phyloP scores from a whole-genome alignment of 2,888 invertebrate genomes.

The Isotomurus palustris region DNA sequence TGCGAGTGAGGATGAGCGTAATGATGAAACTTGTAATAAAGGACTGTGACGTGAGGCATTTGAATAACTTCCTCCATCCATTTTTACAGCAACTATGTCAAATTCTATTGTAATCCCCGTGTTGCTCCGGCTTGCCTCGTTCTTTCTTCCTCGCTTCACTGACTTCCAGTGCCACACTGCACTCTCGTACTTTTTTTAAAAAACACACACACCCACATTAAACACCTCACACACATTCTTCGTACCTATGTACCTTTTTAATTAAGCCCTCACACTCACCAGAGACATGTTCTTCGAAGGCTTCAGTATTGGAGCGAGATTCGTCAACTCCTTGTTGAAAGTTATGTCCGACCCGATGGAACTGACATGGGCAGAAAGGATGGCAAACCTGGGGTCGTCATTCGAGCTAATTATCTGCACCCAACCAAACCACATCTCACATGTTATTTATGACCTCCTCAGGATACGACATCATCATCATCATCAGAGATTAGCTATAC shows the following conservation, averaged over 20 bases:
- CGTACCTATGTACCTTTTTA: not conserved
- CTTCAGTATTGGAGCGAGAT: conserved; percentile 35
- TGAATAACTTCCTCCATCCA: conserved; percentile 21
- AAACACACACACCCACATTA: not conserved
- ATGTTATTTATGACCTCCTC: no score
- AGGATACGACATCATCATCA: no score
- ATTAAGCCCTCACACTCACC: conserved; percentile 13
- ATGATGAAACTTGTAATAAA: conserved; percentile 16
- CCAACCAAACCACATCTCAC: no score
- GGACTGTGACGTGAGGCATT: conserved; percentile 9
- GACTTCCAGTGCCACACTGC: conserved; percentile 35
- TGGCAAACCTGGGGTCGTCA: conserved; percentile 26
- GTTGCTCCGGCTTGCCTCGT: conserved; percentile 11
- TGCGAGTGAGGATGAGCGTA: conserved; percentile 3
- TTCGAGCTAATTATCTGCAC: conserved; percentile 13
- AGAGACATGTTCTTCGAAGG: conserved; percentile 30
- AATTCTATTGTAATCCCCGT: conserved; percentile 37
- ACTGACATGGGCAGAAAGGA: conserved; percentile 36
- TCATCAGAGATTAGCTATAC: no score
- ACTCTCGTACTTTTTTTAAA: conserved; percentile 26
- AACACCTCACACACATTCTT: not conserved
- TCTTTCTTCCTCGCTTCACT: conserved; percentile 19
- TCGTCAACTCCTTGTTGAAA: conserved; percentile 31
- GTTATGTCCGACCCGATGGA: conserved; percentile 33
- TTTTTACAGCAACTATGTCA: conserved; percentile 26